A percentile compares a stretch with the other conserved stretches of the same genome.
Evolutionary conservation across 2,113 vertebrate genomes (phyloP).

Genomic region (Oryctolagus cuniculus): DNA sequence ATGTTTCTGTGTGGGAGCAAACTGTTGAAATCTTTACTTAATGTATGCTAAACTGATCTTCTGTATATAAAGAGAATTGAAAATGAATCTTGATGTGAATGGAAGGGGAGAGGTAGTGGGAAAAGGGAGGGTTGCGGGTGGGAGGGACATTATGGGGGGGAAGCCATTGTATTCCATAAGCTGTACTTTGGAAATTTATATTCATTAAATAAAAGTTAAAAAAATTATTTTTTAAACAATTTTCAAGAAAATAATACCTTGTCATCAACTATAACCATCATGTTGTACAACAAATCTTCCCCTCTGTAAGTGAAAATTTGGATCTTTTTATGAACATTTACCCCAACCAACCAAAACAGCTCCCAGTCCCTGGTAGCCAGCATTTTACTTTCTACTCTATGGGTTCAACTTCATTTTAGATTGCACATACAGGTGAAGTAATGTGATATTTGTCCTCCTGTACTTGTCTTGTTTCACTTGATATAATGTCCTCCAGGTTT

Average conservation of each 20-base stretch:
- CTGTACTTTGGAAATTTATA: too few relatives aligned
- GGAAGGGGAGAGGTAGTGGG: too few relatives aligned
- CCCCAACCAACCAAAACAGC: too few relatives aligned
- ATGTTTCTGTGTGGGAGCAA: too few relatives aligned
- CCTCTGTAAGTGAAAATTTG: background rate
- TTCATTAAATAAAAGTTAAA: too few relatives aligned
- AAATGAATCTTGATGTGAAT: too few relatives aligned
- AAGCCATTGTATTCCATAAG: too few relatives aligned
- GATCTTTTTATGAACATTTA: background rate
- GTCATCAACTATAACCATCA: background rate
- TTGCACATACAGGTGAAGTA: background rate
- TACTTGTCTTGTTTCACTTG: background rate
- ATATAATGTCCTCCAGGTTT: background rate
- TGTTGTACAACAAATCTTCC: background rate
- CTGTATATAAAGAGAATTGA: too few relatives aligned
- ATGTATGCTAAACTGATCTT: too few relatives aligned
- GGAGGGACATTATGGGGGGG: too few relatives aligned
- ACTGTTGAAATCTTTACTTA: too few relatives aligned
- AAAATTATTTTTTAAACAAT: background rate
- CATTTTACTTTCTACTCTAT: background rate
- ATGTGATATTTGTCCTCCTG: background rate
- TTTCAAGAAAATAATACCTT: background rate
- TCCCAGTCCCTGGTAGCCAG: background rate
- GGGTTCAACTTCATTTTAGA: background rate
- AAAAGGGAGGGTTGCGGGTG: too few relatives aligned